These are phyloP conservation scores for Argopecten irradians DNA, from an alignment of 1,140 invertebrate species.

Conservation along the genomic window DNA sequence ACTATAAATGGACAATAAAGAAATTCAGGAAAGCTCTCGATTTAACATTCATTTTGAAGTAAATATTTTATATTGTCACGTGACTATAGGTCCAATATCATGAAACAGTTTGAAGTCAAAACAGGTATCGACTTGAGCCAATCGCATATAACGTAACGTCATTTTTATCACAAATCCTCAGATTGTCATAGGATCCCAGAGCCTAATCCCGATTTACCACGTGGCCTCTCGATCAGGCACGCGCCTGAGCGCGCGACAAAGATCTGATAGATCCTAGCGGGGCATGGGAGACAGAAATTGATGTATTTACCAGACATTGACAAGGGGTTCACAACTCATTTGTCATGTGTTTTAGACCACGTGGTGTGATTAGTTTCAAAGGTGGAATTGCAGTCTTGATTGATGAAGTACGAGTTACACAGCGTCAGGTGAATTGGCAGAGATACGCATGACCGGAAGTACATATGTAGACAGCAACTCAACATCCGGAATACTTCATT, in stretches of 20 bases:
- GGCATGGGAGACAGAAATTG: neutral
- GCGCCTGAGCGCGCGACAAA: neutral
- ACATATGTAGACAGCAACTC: too few species aligned
- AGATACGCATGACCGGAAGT: too few species aligned
- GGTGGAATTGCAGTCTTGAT: neutral
- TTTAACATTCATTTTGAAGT: too few species aligned
- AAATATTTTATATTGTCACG: too few species aligned
- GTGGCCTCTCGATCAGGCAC: neutral
- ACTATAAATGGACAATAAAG: too few species aligned
- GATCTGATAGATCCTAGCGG: neutral
- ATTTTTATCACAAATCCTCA: neutral
- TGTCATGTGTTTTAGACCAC: neutral
- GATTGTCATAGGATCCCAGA: neutral
- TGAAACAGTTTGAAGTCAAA: too few species aligned
- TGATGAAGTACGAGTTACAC: neutral
- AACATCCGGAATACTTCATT: too few species aligned
- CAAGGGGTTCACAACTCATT: neutral
- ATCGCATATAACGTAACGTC: neutral
- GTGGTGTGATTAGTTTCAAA: neutral
- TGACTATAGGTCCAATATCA: too few species aligned
- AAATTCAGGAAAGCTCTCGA: too few species aligned
- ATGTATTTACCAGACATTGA: neutral
- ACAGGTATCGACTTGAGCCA: too few species aligned
- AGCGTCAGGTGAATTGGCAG: neutral
- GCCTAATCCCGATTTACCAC: neutral